Evolutionary conservation across 1,140 invertebrate species (phyloP).

Genomic region (Cotesia glomerata): DNA sequence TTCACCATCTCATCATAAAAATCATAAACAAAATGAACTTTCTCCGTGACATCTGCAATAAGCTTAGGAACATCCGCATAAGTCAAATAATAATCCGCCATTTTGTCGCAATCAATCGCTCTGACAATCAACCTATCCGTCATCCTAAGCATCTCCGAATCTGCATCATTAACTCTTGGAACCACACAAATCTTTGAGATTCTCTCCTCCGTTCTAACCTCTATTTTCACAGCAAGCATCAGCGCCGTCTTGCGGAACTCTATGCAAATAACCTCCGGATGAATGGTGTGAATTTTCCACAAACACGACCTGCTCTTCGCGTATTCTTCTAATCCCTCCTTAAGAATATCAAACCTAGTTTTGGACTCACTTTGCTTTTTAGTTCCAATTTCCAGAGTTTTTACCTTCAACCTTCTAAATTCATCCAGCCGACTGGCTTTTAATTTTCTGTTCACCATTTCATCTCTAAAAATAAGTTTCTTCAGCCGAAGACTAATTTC

Average conservation of each 20-base stretch:
- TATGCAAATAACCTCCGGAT: neutral
- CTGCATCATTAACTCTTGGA: neutral
- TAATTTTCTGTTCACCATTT: neutral
- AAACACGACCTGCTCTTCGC: neutral
- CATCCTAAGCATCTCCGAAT: neutral
- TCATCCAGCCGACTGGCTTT: neutral
- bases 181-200: neutral
- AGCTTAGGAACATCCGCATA: slow-evolving; percentile 16
- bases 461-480: neutral
- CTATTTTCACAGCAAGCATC: neutral
- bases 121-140: slow-evolving; percentile 2
- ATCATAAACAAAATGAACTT: slow-evolving; percentile 12
- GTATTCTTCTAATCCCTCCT: neutral
- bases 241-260: neutral
- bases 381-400: neutral
- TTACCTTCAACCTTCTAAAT: neutral
- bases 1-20: slow-evolving; percentile 16
- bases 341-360: neutral
- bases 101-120: neutral
- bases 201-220: neutral
- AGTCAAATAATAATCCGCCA: neutral
- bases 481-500: neutral
- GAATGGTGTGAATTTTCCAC: neutral
- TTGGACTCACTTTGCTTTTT: neutral
- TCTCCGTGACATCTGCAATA: slow-evolving; percentile 4